Conservation (phyloP, 2,797 vertebrate species). For the Champsocephalus gunnari region DNA sequence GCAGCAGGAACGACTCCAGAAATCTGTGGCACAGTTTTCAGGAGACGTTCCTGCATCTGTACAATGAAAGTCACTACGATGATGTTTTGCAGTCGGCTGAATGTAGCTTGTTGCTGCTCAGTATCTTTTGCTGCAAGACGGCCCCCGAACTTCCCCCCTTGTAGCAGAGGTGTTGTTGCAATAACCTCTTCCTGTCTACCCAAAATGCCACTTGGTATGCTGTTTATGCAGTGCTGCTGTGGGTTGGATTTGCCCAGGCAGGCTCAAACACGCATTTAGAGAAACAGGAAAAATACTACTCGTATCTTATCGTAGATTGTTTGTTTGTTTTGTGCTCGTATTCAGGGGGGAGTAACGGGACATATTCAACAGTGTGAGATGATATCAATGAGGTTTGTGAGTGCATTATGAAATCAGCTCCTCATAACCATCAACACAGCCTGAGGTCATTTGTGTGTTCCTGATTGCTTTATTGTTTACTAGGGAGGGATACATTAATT, state of each 20-base stretch:
- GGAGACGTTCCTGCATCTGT: background rate
- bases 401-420: constrained; percentile 12
- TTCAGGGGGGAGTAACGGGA: constrained; percentile 30
- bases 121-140: constrained; percentile 40
- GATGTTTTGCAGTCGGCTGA: constrained; percentile 21
- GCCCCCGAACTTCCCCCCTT: constrained; percentile 13
- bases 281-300: constrained; percentile 2
- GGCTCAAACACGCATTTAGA: constrained; percentile 14
- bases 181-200: constrained; percentile 73
- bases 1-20: constrained; percentile 1
- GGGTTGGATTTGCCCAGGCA: constrained; percentile 18
- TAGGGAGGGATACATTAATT: constrained; percentile 30
- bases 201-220: constrained; percentile 57
- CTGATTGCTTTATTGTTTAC: constrained; percentile 20
- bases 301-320: background rate
- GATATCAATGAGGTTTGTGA: constrained; percentile 28
- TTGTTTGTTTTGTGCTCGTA: constrained; percentile 10
- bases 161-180: constrained; percentile 43
- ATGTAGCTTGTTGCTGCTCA: constrained; percentile 33
- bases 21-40: constrained; percentile 13
- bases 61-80: background rate
- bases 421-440: constrained; percentile 16
- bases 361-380: constrained; percentile 25
- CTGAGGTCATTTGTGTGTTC: constrained; percentile 30
- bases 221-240: constrained; percentile 29